These are phyloP conservation scores for Parnassius orleans DNA, from an alignment of 2,888 invertebrate species.

Conservation along the genomic window DNA sequence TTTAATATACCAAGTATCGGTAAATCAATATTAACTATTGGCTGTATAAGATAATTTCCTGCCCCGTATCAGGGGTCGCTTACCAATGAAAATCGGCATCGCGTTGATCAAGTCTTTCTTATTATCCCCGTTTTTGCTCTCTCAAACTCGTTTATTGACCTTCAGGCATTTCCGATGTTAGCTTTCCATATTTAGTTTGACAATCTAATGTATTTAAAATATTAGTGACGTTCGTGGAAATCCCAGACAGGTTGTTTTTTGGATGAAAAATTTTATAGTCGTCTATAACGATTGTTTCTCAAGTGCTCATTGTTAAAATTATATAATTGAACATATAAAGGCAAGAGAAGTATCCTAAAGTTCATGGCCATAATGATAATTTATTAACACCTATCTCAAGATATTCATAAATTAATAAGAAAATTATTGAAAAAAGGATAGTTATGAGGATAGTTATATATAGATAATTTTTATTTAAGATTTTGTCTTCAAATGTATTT, in stretches of 20 bases:
- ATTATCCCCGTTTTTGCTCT: slow-evolving; percentile 29
- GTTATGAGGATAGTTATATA: too few species aligned
- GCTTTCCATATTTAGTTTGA: slow-evolving; percentile 46
- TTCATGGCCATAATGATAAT: not conserved
- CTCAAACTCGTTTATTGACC: slow-evolving; percentile 39
- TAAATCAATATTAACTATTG: slow-evolving; percentile 30
- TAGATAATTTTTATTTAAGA: too few species aligned
- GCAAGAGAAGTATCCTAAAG: not conserved
- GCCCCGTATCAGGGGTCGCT: slow-evolving; percentile 18
- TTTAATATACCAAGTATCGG: slow-evolving; percentile 20
- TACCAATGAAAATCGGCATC: slow-evolving; percentile 25
- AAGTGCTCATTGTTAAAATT: not conserved
- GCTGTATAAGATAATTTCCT: slow-evolving; percentile 31
- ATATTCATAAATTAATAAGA: too few species aligned
- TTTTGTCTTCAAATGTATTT: too few species aligned
- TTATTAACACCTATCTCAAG: not conserved
- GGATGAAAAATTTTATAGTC: slow-evolving; percentile 1
- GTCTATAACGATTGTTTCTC: not conserved
- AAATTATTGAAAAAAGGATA: too few species aligned
- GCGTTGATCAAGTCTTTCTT: slow-evolving; percentile 26
- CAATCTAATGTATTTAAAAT: slow-evolving; percentile 33
- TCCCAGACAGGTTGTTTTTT: not conserved
- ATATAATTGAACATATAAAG: not conserved
- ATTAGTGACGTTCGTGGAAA: not conserved
- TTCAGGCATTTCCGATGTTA: slow-evolving; percentile 46